Percentiles rank a stretch among this genome's conserved stretches.
Conservation (phyloP, 2,113 vertebrate genomes). For the Perccottus glenii region DNA sequence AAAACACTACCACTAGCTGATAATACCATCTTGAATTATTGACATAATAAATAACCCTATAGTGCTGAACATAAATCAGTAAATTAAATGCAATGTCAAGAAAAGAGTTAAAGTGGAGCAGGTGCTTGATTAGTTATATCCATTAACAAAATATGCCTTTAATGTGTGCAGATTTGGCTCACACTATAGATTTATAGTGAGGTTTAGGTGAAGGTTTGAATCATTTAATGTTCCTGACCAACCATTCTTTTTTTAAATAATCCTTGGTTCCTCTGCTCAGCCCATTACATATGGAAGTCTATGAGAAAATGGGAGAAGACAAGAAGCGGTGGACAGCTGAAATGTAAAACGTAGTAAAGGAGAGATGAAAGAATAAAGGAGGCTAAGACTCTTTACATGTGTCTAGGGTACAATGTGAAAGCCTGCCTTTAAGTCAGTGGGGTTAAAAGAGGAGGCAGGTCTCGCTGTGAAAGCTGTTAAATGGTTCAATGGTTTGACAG, state of each 20-base stretch:
- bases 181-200: conserved; percentile 42
- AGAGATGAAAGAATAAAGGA: conserved; percentile 32
- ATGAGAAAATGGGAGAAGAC: conserved; percentile 46
- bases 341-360: conserved; percentile 19
- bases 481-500: conserved; percentile 84
- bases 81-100: too few relatives aligned
- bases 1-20: too few relatives aligned
- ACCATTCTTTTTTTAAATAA: conserved; percentile 66
- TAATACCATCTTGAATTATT: too few relatives aligned
- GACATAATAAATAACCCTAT: background rate
- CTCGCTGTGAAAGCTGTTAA: conserved; percentile 79
- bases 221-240: conserved; percentile 73
- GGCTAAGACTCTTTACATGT: conserved; percentile 67
- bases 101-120: too few relatives aligned
- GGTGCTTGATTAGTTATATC: too few relatives aligned
- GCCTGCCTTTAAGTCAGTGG: conserved; percentile 72
- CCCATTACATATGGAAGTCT: conserved; percentile 71
- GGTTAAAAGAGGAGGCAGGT: conserved; percentile 78
- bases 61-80: too few relatives aligned
- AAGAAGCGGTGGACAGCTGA: conserved; percentile 29
- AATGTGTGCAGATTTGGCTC: background rate
- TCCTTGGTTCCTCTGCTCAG: conserved; percentile 58
- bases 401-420: conserved; percentile 74
- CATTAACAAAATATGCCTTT: too few relatives aligned
- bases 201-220: conserved; percentile 72